Evolutionary conservation across 2,888 invertebrate genomes (phyloP), one percentile per base, ranked within the genome.

Genomic region (Drosophila birchii): DNA sequence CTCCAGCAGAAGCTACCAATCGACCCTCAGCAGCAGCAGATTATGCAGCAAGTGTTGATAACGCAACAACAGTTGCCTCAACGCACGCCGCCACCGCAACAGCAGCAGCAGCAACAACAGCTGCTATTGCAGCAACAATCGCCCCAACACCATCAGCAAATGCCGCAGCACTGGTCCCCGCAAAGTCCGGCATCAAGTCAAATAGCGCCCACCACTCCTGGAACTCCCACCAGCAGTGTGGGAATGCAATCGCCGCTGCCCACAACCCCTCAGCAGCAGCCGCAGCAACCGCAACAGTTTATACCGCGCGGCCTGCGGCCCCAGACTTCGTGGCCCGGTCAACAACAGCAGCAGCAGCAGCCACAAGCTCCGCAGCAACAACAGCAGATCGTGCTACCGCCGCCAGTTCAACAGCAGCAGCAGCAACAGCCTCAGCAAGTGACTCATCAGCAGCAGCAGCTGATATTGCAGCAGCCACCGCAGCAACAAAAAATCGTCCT

Each of bases 401-500:
- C 81, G 58, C 63, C 53, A 5, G 80, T 41, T n/a, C 60, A 78
- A 20, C 90, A 81, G 29, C 79, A 76, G 32, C 85, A 78, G 32
- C 85, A 78, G 49, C 58, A 76, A 18, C 79, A 49, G 8, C 51
- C 51, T 76, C 67, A 47, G 32, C 91, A 60, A 26, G 41, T 64
- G n/a, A 14, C 86, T 5, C 80, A 79, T 7, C 86, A 81, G 20
- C 80, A 85, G 8, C 86, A 94, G 9, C 86, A 94, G 58, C 86
- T 89, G 12, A 77, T 90, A 32, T 80, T 84, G 67, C 86, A 72
- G 34, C 86, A 78, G n/a, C 88, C 78, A 8, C 84, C 71, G 23
- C 85, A 80, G 32, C 91, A 91, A 34, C 80, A 87, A 45, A 93
- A 96, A 66, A 97, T 97, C 70, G 97, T 97, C 79, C 92, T 97